phyloP scores from a whole-genome alignment of 2,797 vertebrate species.

The Chelmon rostratus region DNA sequence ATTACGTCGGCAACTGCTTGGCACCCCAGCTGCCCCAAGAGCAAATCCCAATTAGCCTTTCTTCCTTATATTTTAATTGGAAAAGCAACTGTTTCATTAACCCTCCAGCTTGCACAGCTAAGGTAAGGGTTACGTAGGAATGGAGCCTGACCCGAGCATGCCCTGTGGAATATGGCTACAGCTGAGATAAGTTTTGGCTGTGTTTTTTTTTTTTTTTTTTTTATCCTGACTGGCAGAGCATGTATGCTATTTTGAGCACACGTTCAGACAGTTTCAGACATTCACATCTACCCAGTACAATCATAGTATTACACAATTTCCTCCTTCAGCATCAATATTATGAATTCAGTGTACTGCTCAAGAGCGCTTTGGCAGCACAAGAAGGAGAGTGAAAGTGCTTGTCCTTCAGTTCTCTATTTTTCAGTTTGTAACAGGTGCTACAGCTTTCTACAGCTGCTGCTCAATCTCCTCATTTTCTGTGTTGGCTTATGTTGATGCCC shows the following conservation, averaged over 20 bases:
- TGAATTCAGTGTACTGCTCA: background rate
- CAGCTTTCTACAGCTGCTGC: background rate
- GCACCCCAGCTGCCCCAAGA: conserved; percentile 28
- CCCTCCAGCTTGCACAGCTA: conserved; percentile 37
- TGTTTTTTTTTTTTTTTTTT: conserved; percentile 4
- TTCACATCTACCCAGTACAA: background rate
- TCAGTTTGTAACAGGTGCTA: background rate
- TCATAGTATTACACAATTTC: background rate
- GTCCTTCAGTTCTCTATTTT: background rate
- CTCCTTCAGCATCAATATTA: background rate
- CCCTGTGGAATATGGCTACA: conserved; percentile 21
- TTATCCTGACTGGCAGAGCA: conserved; percentile 22
- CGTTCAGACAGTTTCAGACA: background rate
- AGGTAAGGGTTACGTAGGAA: conserved; percentile 24
- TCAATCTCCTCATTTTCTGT: background rate
- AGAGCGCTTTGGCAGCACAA: background rate
- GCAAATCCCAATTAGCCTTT: conserved; percentile 68
- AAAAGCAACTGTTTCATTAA: conserved; percentile 76
- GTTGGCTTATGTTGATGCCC: background rate
- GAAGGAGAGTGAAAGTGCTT: background rate
- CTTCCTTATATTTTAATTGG: conserved; percentile 66
- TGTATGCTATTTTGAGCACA: background rate
- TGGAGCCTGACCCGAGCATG: conserved; percentile 26
- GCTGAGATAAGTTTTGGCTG: conserved; percentile 38
- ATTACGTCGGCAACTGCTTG: conserved; percentile 32